These are phyloP conservation scores for Echinarachnius parma DNA, from an alignment of 53 echinoderm and acorn worm genomes.

Conservation along the genomic window DNA sequence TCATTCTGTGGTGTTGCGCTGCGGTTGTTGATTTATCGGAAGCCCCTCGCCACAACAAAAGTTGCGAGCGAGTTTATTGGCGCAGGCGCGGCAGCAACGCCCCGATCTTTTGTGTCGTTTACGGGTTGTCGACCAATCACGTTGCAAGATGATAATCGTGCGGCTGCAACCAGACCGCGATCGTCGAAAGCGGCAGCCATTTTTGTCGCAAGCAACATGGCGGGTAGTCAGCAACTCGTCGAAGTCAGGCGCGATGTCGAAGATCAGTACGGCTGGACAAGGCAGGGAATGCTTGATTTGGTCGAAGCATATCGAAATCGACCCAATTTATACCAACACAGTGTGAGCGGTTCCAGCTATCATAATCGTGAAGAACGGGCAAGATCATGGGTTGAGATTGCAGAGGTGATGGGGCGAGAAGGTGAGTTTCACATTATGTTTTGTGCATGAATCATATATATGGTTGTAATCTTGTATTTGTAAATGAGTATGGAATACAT, in stretches of 20 bases:
- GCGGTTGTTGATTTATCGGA: constrained; percentile 34
- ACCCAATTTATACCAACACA: too few relatives aligned
- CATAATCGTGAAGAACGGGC: constrained; percentile 40
- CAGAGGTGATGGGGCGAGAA: constrained; percentile 20
- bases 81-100: constrained; percentile 56
- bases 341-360: constrained; percentile 44
- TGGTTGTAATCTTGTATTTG: too few relatives aligned
- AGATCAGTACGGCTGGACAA: constrained; percentile 16
- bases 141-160: constrained; percentile 39
- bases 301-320: constrained; percentile 19
- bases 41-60: constrained; percentile 45
- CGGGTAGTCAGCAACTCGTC: constrained; percentile 11
- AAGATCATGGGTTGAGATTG: constrained; percentile 40
- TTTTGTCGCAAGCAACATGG: constrained; percentile 50
- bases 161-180: constrained; percentile 51
- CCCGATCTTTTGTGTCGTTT: constrained; percentile 43
- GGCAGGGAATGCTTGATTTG: constrained; percentile 23
- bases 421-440: too few relatives aligned
- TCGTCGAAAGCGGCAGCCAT: constrained; percentile 8
- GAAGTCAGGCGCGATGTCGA: constrained; percentile 1
- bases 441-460: too few relatives aligned
- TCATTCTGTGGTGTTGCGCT: too few relatives aligned
- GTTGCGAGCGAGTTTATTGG: constrained; percentile 22
- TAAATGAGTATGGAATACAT: too few relatives aligned
- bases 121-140: constrained; percentile 35